Conservation (phyloP, 2,113 vertebrate genomes). For the Lates calcarifer region DNA sequence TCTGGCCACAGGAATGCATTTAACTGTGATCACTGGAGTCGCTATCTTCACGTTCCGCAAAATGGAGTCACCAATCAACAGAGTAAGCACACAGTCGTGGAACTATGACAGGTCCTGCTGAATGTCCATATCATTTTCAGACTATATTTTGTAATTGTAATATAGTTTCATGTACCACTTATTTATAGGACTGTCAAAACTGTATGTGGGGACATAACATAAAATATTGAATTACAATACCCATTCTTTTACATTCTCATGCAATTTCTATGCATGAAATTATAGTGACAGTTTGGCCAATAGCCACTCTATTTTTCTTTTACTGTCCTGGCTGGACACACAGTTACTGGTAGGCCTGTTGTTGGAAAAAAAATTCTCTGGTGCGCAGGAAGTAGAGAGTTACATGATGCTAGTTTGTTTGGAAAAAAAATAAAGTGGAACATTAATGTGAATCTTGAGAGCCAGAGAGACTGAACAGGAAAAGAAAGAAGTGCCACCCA, state of each 20-base stretch:
- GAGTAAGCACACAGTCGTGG: too few relatives aligned
- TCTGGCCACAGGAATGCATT: too few relatives aligned
- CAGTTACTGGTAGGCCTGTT: not conserved
- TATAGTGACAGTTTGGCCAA: not conserved
- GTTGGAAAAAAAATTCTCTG: not conserved
- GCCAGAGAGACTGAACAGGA: not conserved
- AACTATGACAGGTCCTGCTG: too few relatives aligned
- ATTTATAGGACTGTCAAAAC: not conserved
- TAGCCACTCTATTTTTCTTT: not conserved
- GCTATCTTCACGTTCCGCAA: too few relatives aligned
- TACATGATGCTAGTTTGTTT: not conserved
- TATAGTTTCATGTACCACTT: not conserved
- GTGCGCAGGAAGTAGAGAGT: not conserved
- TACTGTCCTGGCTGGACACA: not conserved
- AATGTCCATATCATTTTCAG: not conserved
- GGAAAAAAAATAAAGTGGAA: not conserved
- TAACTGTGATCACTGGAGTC: too few relatives aligned
- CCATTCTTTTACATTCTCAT: not conserved
- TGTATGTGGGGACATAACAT: not conserved
- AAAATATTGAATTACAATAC: not conserved
- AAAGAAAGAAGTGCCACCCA: slow-evolving; percentile 9
- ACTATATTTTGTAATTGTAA: not conserved
- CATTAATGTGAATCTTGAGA: not conserved
- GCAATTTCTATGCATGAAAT: not conserved
- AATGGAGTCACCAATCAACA: too few relatives aligned